Base-by-base conservation (phyloP, 2,888 invertebrate species). In the Alcis repandata region DNA sequence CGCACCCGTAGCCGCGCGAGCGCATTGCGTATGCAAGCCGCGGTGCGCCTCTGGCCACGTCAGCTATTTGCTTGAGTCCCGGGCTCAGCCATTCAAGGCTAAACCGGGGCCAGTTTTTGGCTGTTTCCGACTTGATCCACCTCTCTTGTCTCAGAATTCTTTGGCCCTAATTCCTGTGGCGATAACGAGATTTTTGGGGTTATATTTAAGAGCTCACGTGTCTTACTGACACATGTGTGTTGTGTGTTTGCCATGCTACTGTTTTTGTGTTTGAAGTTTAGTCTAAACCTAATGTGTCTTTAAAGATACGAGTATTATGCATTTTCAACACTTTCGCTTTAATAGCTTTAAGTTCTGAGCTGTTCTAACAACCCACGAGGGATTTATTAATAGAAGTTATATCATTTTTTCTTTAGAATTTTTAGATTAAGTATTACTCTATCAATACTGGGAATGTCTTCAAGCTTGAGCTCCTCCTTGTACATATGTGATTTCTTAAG, bases 81-180 rank as follows among this genome's bases (percentile, higher is more conserved):
- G 88, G 92, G 92, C 91, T 93, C 91, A 92, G 88, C 93, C 93
- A 92, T 92, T 92, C 93, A 92, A 92, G 93, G 93, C 92, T 92
- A 93, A 84, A 84, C 85, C 78, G 84, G 85, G 90, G 87, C 93
- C 91, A 93, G 92, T 93, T 93, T 93, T 93, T 93, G 93, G 90
- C 87, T 80, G 86, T 82, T 87, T 72, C 79, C 80, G 85, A 90
- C 88, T 87, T 90, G 91, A 92, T 92, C 92, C 88, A 69, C 76
- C 74, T 78, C 77, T 78, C 69, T 49, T 54, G 62, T 56, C 67
- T 59, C 68, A 68, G 69, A 69, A 71, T 71, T 71, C 69, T 68
- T 63, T 59, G 70, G 59, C 66, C 65, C 64, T 72, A 72, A 72
- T 69, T 72, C 72, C 68, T 70, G 64, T 60, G 52, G 51, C 65